Evolutionary conservation across 1,140 invertebrate species (phyloP), one percentile per base, ranked within the genome.

Genomic region (Melitaea cinxia): DNA sequence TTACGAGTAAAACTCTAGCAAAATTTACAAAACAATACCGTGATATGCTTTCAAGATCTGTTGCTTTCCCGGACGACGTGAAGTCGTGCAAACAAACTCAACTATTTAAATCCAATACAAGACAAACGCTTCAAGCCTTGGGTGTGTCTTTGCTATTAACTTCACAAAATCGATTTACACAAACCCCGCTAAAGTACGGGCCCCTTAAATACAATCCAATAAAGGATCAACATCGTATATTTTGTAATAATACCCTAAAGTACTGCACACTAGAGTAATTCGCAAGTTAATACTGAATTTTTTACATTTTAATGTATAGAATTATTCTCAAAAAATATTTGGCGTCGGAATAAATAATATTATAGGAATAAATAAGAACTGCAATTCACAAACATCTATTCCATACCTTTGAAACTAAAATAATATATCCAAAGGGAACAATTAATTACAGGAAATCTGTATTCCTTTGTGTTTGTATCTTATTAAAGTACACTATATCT

Each of bases 1-100:
- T 54, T 70, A 60, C 47, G 23, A 57, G 37, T 61, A 52, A 42
- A 63, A 71, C 47, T 39, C 65, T 67, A 68, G 66, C 37, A 69
- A 68, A 17, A 72, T 61, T 58, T 67, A 61, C 47, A 70, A 58
- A 71, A 63, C 69, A 67, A 61, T 70, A 71, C 61, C 47, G 49
- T 85, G 84, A 85, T 87, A 87, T 87, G 82, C 82, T 72, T 70
- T 66, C 58, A 72, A 61, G 50, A 68, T 59, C 49, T 58, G 49
- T 55, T 54, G 63, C 64, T 47, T 55, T 59, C 64, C 60, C 52
- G 57, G 54, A 56, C 58, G 50, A 56, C 35, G 37, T 55, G 52
- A 52, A 65, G 57, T 68, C 68, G 30, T 39, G 37, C 37, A 14
- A 70, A 65, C 45, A 68, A 72, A 69, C 54, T 33, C 49, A 56